Base-by-base conservation (phyloP, 2,797 vertebrate genomes). In the Scyliorhinus canicula region DNA sequence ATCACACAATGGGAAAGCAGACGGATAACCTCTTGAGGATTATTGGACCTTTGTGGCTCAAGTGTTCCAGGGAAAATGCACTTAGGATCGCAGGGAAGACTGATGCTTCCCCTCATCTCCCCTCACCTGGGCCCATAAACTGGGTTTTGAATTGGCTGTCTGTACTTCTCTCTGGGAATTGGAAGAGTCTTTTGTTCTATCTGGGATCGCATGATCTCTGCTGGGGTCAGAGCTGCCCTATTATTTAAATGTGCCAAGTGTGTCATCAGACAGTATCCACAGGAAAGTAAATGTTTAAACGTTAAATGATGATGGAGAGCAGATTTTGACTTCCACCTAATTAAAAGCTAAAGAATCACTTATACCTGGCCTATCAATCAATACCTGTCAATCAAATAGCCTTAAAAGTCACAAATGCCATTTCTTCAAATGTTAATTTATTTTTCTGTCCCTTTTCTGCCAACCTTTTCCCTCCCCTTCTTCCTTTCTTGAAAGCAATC, bases 211-310 rank as follows among this genome's bases (percentile, higher is more conserved):
- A 91, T 40, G 21, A 3, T 91, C 14, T 60, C n/a, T 65, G 88
- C 57, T 65, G n/a, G 60, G 40, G 26, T 40, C 24, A n/a, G 88
- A 65, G 57, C 60, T 65, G 60, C n/a, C 8, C 88, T 65, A 63
- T 26, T 65, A n/a, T 8, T 63, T 65, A 63, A 21, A 91, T 91
- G 88, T 91, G 88, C 88, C 88, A 91, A n/a, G 16, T 90, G 1
- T 90, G n/a, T 65, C 21, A 91, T 5, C 8, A 91, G 88, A 91
- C 40, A 91, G 19, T 91, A 40, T 91, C 88, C 88, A 91, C 88
- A 91, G 88, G 88, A 63, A 91, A 82, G 44, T 82, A 40, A 82
- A 82, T 82, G 79, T 44, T 82, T 82, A 82, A 82, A 82, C 47
- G 79, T 82, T 82, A 82, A 82, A 82, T 44, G 21, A 44, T 44